Conservation (phyloP, 2,888 invertebrate genomes). For the Thymelicus sylvestris region DNA sequence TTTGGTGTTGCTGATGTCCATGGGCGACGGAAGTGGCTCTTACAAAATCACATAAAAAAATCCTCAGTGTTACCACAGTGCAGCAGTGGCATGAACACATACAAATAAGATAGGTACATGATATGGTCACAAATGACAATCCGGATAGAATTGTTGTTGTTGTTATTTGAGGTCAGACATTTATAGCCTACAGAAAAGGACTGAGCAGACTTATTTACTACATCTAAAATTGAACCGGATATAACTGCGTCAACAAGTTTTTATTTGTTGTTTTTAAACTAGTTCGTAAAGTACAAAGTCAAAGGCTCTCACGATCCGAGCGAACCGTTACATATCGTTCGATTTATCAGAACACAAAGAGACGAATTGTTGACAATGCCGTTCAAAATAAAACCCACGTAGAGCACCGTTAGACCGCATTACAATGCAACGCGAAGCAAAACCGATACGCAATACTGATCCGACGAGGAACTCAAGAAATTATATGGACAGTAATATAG, state of each 20-base stretch:
- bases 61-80: background rate
- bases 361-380: slow-evolving; percentile 28
- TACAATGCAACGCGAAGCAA: slow-evolving; percentile 30
- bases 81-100: background rate
- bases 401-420: slow-evolving; percentile 30
- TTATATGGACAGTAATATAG: slow-evolving; percentile 10
- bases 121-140: too few relatives aligned
- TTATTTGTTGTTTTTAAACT: too few relatives aligned
- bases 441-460: slow-evolving; percentile 29
- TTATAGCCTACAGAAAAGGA: too few relatives aligned
- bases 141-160: too few relatives aligned
- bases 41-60: too few relatives aligned
- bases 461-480: slow-evolving; percentile 17
- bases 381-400: slow-evolving; percentile 33
- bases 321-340: slow-evolving; percentile 9
- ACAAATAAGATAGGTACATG: too few relatives aligned
- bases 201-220: too few relatives aligned
- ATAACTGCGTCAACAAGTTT: too few relatives aligned
- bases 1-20: too few relatives aligned
- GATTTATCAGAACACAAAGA: slow-evolving; percentile 27
- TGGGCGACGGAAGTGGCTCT: too few relatives aligned
- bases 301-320: background rate
- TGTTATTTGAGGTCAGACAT: too few relatives aligned
- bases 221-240: too few relatives aligned
- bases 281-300: background rate